A percentile compares a stretch with the other conserved stretches of the same genome.
These are phyloP conservation scores for Kradibia gibbosae DNA, from an alignment of 1,140 invertebrate species.

Conservation along the genomic window DNA sequence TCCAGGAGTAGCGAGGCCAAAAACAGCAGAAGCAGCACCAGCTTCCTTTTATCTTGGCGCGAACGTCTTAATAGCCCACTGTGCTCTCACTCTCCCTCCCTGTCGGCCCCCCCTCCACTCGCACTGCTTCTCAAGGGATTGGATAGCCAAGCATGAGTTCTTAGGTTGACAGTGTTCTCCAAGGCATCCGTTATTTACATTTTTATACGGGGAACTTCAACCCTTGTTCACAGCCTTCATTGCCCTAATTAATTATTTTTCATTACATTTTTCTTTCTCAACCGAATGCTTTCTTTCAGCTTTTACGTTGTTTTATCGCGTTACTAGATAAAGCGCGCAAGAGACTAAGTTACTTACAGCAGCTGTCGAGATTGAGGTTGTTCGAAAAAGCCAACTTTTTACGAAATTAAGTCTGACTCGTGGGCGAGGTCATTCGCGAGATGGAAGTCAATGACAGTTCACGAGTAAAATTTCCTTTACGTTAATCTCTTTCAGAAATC, in stretches of 20 bases:
- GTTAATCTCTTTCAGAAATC: background rate
- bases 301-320: conserved; percentile 13
- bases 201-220: conserved; percentile 5
- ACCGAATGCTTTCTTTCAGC: background rate
- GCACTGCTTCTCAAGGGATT: background rate
- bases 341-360: background rate
- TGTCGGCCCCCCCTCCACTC: background rate
- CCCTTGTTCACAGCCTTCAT: background rate
- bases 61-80: conserved; percentile 70
- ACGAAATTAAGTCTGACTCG: background rate
- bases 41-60: conserved; percentile 67
- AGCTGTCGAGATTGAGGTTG: background rate
- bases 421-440: background rate
- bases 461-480: background rate
- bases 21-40: conserved; percentile 34
- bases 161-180: conserved; percentile 23
- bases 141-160: background rate
- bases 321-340: background rate
- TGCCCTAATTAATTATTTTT: conserved; percentile 43
- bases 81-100: conserved; percentile 53
- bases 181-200: conserved; percentile 47
- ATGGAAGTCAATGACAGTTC: background rate
- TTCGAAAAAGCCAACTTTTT: background rate
- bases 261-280: background rate
- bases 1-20: background rate